A percentile compares a stretch with the other conserved stretches of the same genome.
phyloP scores from a whole-genome alignment of 2,797 vertebrate genomes.

The Esox masquinongy region DNA sequence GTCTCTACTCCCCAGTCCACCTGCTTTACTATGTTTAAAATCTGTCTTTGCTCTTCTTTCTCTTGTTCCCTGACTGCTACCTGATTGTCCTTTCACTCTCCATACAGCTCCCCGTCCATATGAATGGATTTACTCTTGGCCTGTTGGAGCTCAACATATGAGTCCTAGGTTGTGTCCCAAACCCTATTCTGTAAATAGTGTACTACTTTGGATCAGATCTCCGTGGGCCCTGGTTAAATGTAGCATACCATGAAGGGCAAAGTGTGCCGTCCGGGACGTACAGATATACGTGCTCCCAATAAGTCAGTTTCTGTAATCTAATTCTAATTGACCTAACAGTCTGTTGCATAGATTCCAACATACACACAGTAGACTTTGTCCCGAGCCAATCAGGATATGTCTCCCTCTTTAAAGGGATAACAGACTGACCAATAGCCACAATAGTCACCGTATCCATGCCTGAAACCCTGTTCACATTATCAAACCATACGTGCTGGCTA shows the following conservation, averaged over 20 bases:
- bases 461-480: not conserved
- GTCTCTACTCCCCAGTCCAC: not conserved
- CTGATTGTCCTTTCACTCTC: not conserved
- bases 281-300: constrained; percentile 13
- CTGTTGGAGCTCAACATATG: not conserved
- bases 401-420: constrained; percentile 14
- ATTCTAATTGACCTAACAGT: constrained; percentile 35
- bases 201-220: too few relatives aligned
- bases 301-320: constrained; percentile 34
- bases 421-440: constrained; percentile 10
- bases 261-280: not conserved
- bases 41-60: not conserved
- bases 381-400: constrained; percentile 5
- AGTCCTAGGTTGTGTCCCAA: not conserved
- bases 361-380: constrained; percentile 34
- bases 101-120: constrained; percentile 14
- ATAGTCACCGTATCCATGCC: not conserved
- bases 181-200: too few relatives aligned
- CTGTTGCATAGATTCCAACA: constrained; percentile 28
- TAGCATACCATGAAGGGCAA: not conserved
- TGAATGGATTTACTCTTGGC: constrained; percentile 18
- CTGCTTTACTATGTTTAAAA: not conserved
- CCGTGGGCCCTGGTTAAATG: not conserved
- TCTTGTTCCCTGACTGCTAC: not conserved
- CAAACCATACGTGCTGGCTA: not conserved